These are phyloP conservation scores for Chiridota heheva DNA, from an alignment of 35 echinoderm and acorn worm species.

Conservation along the genomic window DNA sequence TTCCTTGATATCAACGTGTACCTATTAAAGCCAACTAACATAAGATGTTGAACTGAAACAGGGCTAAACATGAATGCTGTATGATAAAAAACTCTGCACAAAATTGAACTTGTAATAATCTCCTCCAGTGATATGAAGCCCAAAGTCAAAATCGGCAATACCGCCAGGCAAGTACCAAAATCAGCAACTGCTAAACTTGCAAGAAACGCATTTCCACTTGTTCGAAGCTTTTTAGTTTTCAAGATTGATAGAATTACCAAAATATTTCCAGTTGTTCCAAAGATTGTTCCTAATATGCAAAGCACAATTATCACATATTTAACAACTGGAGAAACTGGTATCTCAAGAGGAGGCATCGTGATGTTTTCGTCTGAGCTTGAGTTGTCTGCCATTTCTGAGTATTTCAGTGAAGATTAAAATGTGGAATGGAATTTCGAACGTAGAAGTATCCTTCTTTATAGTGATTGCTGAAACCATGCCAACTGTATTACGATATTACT, in stretches of 20 bases:
- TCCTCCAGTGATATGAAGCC: not conserved
- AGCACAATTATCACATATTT: not conserved
- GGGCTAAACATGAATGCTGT: not conserved
- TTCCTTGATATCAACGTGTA: not conserved
- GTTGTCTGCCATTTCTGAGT: no score
- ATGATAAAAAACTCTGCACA: not conserved
- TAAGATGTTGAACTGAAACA: no score
- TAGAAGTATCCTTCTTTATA: no score
- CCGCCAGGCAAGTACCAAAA: conserved; percentile 15
- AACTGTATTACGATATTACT: no score
- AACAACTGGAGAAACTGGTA: not conserved
- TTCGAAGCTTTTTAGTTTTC: conserved; percentile 35
- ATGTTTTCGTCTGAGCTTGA: no score
- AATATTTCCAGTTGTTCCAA: conserved; percentile 15
- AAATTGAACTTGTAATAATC: no score
- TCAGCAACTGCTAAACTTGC: conserved; percentile 17
- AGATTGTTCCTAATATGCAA: not conserved
- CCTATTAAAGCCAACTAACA: no score
- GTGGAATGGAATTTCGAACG: no score
- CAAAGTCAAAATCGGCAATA: not conserved
- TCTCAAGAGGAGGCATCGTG: no score
- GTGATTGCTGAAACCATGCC: no score
- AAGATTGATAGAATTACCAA: conserved; percentile 7
- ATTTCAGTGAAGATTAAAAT: no score
- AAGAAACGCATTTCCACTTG: conserved; percentile 3